phyloP scores from a whole-genome alignment of 2,113 vertebrate species.

The Anser cygnoides region DNA sequence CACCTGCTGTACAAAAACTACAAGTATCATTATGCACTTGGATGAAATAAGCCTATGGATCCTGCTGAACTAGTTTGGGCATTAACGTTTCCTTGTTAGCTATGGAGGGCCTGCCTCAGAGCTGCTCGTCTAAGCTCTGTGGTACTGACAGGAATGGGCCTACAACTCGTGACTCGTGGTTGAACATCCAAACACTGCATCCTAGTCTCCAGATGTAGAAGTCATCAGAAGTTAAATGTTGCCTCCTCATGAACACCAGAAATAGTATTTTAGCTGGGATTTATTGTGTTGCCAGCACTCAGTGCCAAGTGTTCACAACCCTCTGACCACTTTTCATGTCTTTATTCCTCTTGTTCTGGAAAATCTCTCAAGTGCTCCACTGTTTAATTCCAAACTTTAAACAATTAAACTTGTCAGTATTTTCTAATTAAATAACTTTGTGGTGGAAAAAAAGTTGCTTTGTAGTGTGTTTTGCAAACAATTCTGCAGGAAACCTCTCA shows the following conservation, averaged over 20 bases:
- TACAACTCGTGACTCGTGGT: accelerated
- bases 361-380: background rate
- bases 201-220: background rate
- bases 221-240: background rate
- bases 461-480: background rate
- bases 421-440: background rate
- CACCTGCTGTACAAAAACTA: background rate
- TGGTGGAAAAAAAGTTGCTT: background rate
- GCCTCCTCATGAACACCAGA: background rate
- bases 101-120: background rate
- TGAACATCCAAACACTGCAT: background rate
- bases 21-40: background rate
- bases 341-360: background rate
- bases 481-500: background rate
- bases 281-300: background rate
- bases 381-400: background rate
- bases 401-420: background rate
- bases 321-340: background rate
- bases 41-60: background rate
- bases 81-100: background rate
- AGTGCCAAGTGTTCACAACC: background rate
- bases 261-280: background rate
- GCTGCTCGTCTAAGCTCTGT: background rate
- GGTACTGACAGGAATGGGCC: background rate
- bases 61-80: background rate